Evolutionary conservation across 1,140 invertebrate genomes (phyloP), one percentile per base, ranked within the genome.

Genomic region (Pogonus chalceus): DNA sequence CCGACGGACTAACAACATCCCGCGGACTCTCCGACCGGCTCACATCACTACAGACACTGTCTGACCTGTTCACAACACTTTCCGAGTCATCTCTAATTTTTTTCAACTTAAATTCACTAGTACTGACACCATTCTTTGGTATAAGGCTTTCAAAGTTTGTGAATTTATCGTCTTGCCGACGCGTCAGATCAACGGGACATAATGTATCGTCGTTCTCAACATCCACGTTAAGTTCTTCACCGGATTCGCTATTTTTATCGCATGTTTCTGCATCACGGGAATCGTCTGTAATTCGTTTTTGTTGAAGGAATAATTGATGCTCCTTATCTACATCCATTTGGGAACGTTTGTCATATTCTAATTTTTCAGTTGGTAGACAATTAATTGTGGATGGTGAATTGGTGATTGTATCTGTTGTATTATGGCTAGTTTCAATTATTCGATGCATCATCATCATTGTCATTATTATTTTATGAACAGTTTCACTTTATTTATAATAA

Each of bases 381-480:
- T 9, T 43, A 4, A 43, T 43, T 12, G 37, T 43, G 9, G 37
- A 43, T 9, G 37, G 18, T 31, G 26, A 4, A 4, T 7, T 43
- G 9, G 37, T 43, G 37, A 12, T 43, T 43, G 37, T 7, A 18
- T 26, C 35, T 67, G 57, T 49, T 62, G 60, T 2, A 56, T 69
- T 60, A 24, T 62, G 64, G 49, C 60, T 56, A n/a, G 63, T 59
- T 56, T 69, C 65, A 21, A 64, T 62, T 37, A 69, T 60, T 53
- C 69, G 62, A 61, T 72, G 69, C 69, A 73, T 73, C 69, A 70
- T 73, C 62, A 73, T 62, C 71, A 73, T 73, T 64, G 71, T 73
- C 71, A 73, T 73, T 62, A 66, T 67, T 63, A 54, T 2, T 12
- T 20, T 31, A 49, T 49, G 21, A n/a, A n/a, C n/a, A n/a, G n/a